Conservation (phyloP, 2,888 invertebrate genomes). For the Anoplius nigerrimus region DNA sequence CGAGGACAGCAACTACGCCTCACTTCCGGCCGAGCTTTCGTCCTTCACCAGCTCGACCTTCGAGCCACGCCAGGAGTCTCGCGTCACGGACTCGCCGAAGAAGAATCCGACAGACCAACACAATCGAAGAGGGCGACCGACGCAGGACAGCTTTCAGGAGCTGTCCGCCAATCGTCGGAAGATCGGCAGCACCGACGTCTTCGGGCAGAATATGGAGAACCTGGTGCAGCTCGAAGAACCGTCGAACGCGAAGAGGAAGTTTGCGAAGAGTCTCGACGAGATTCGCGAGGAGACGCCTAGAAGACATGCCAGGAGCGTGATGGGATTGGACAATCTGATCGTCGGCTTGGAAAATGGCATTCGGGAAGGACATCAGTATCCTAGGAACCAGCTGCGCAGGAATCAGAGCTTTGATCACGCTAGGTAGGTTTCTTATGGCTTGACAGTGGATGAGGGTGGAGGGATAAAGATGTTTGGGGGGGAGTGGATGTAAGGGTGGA, state of each 20-base stretch:
- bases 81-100: constrained; percentile 31
- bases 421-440: constrained; percentile 48
- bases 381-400: constrained; percentile 55
- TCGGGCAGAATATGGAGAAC: constrained; percentile 71
- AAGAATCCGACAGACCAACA: constrained; percentile 46
- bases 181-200: constrained; percentile 71
- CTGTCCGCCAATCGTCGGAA: constrained; percentile 57
- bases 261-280: constrained; percentile 67
- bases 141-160: constrained; percentile 65
- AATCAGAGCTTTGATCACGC: constrained; percentile 71
- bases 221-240: constrained; percentile 71
- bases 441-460: no score
- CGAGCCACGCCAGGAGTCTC: constrained; percentile 56
- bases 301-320: constrained; percentile 58
- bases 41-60: constrained; percentile 68
- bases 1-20: constrained; percentile 65
- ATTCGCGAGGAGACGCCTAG: constrained; percentile 64
- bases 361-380: constrained; percentile 36
- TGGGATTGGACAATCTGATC: constrained; percentile 54
- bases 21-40: constrained; percentile 65
- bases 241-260: constrained; percentile 53
- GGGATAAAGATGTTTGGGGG: no score
- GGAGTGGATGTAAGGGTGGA: no score
- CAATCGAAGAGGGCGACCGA: constrained; percentile 33
- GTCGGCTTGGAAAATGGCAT: constrained; percentile 42